phyloP scores from a whole-genome alignment of 2,113 vertebrate species.

The Pardalotus punctatus region DNA sequence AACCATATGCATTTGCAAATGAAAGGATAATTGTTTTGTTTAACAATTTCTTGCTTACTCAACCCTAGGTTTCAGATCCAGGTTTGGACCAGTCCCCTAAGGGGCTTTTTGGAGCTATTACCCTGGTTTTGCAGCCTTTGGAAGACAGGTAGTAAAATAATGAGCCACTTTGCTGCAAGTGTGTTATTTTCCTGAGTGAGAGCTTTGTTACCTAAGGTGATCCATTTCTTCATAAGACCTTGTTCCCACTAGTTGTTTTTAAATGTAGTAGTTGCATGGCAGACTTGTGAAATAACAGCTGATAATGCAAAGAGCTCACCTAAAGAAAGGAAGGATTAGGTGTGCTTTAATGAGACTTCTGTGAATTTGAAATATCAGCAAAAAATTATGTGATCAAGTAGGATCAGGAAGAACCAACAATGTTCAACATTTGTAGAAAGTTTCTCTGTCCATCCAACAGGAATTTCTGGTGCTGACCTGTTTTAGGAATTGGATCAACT shows the following conservation, averaged over 20 bases:
- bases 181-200: conserved; percentile 39
- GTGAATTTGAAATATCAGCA: neutral
- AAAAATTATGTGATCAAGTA: neutral
- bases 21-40: neutral
- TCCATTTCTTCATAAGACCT: conserved; percentile 53
- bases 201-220: conserved; percentile 62
- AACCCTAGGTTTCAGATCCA: neutral
- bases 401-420: neutral
- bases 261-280: conserved; percentile 53
- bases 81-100: neutral
- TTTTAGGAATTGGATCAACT: neutral
- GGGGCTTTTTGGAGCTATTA: neutral
- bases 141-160: neutral
- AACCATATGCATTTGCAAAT: neutral
- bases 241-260: conserved; percentile 57
- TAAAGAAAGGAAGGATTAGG: neutral
- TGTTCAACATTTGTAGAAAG: neutral
- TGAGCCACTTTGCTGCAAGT: conserved; percentile 18
- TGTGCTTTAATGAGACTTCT: conserved; percentile 40
- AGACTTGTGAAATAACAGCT: conserved; percentile 49
- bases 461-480: neutral
- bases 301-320: conserved; percentile 18
- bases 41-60: neutral
- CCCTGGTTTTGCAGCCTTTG: neutral
- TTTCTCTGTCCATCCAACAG: neutral